Conservation (phyloP, 2,888 invertebrate genomes). For the Tryphoninae sp. region DNA sequence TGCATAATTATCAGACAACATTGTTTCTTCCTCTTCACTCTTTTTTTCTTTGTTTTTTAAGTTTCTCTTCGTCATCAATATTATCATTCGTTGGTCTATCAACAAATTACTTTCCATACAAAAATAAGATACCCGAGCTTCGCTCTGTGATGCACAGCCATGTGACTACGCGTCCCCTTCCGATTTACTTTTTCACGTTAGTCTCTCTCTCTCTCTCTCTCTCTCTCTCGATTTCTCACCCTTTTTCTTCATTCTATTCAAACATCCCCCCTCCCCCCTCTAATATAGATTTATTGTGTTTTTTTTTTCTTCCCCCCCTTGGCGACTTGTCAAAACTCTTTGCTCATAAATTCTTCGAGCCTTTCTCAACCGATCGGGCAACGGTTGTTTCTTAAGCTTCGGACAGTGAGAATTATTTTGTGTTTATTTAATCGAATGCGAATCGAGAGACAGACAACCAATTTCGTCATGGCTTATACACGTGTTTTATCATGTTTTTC, state of each 20-base stretch:
- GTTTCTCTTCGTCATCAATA: constrained; percentile 35
- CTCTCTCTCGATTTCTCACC: constrained; percentile 36
- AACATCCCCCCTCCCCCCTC: neutral
- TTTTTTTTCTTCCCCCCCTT: constrained; percentile 55
- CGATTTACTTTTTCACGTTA: constrained; percentile 60
- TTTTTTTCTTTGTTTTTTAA: constrained; percentile 63
- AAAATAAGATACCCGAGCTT: constrained; percentile 81
- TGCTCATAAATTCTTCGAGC: constrained; percentile 13
- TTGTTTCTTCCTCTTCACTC: constrained; percentile 67
- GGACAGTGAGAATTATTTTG: constrained; percentile 25
- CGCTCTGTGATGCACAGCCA: constrained; percentile 80
- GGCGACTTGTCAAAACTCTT: constrained; percentile 45
- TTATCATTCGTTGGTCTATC: constrained; percentile 76
- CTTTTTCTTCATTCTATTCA: neutral
- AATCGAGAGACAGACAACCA: constrained; percentile 20
- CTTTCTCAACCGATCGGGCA: neutral
- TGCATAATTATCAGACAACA: constrained; percentile 79
- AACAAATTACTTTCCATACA: constrained; percentile 78
- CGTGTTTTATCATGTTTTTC: constrained; percentile 8
- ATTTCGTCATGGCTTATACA: constrained; percentile 45
- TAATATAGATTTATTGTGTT: constrained; percentile 6
- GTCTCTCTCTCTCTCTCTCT: constrained; percentile 52
- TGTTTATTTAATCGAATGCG: constrained; percentile 1
- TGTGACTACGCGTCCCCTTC: constrained; percentile 77
- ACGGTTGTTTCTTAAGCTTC: constrained; percentile 20